Evolutionary conservation across 2,888 invertebrate species (phyloP).

Genomic region (Morpho achilles): DNA sequence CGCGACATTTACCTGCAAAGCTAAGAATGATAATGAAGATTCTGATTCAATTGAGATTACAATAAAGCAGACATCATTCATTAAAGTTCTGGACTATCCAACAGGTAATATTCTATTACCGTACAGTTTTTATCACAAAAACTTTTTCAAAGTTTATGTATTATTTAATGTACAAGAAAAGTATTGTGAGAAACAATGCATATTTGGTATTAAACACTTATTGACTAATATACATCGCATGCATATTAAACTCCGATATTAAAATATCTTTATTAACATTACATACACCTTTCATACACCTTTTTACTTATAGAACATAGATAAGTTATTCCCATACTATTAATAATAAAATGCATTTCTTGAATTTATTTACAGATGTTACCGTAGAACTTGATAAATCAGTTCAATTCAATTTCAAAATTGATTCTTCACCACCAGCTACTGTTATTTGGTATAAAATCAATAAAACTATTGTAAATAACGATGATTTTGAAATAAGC

Average conservation of each 20-base stretch:
- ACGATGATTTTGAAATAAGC: slow-evolving; percentile 30
- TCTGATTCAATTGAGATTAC: slow-evolving; percentile 29
- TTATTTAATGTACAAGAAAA: too few relatives aligned
- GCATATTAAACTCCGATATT: too few relatives aligned
- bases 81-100: slow-evolving; percentile 25
- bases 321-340: too few relatives aligned
- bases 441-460: slow-evolving; percentile 38
- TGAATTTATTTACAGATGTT: slow-evolving; percentile 30
- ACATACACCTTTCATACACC: too few relatives aligned
- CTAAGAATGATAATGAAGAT: slow-evolving; percentile 35
- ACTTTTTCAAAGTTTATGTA: too few relatives aligned
- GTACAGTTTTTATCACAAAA: not conserved
- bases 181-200: too few relatives aligned
- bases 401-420: slow-evolving; percentile 34
- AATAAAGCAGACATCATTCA: slow-evolving; percentile 26
- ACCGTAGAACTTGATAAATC: slow-evolving; percentile 34
- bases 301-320: too few relatives aligned
- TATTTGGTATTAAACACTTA: too few relatives aligned
- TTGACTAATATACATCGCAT: too few relatives aligned
- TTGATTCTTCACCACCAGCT: slow-evolving; percentile 40
- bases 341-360: not conserved
- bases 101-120: slow-evolving; percentile 3
- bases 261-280: too few relatives aligned
- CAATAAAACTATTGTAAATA: slow-evolving; percentile 23
- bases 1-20: slow-evolving; percentile 42